phyloP scores from a whole-genome alignment of 2,797 vertebrate species.

The Sylvilagus floridanus region DNA sequence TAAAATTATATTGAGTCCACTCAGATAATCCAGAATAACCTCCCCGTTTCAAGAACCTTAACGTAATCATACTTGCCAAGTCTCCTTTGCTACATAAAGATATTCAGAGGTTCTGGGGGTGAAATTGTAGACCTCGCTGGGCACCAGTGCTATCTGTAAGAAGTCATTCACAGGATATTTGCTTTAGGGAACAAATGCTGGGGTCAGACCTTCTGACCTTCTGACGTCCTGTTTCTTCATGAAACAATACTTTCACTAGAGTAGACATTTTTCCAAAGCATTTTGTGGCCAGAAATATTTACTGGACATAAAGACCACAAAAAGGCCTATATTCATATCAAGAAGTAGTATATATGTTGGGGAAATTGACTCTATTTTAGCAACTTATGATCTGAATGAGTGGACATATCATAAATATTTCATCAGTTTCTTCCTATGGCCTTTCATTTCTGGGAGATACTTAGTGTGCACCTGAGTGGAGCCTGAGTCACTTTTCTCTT shows the following conservation, averaged over 20 bases:
- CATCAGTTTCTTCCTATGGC: not conserved
- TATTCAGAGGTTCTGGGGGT: not conserved
- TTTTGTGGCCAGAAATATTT: slow-evolving; percentile 49
- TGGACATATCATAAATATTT: not conserved
- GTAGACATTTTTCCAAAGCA: not conserved
- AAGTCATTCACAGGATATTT: not conserved
- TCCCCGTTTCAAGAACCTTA: not conserved
- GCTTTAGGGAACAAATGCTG: slow-evolving; percentile 13
- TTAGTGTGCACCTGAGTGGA: not conserved
- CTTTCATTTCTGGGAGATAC: not conserved
- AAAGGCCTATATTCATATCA: slow-evolving; percentile 11
- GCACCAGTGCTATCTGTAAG: not conserved
- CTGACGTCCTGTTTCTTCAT: not conserved
- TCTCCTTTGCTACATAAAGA: not conserved
- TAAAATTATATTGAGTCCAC: not conserved
- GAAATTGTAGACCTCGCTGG: not conserved
- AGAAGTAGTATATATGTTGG: not conserved
- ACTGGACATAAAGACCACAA: slow-evolving; percentile 11
- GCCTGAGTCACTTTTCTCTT: not conserved
- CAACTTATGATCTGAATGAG: not conserved
- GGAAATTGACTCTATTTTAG: slow-evolving; percentile 20
- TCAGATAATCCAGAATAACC: too few relatives aligned
- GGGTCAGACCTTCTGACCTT: not conserved
- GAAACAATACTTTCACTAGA: slow-evolving; percentile 44
- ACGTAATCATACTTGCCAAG: not conserved